Conservation (phyloP, 2,797 vertebrate species). For the Danio aesculapii region DNA sequence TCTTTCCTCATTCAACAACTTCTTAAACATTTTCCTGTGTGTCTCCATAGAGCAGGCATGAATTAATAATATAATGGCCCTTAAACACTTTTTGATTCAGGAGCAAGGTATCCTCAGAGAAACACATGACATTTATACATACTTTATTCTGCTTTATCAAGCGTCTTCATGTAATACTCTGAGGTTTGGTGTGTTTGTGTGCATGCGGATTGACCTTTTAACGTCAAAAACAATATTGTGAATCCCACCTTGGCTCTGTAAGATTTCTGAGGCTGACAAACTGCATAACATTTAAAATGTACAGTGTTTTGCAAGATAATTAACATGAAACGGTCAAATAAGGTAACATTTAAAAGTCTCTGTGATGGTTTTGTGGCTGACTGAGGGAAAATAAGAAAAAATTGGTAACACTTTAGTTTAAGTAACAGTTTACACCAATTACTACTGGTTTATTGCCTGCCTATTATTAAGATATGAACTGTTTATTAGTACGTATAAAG, state of each 20-base stretch:
- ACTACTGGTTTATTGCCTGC: too few species aligned
- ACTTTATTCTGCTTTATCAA: conserved; percentile 40
- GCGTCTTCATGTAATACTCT: conserved; percentile 13
- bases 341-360: background rate
- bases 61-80: conserved; percentile 30
- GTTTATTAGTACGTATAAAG: too few species aligned
- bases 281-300: background rate
- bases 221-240: conserved; percentile 15
- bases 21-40: conserved; percentile 9
- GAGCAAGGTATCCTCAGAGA: conserved; percentile 22
- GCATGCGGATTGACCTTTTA: conserved; percentile 37
- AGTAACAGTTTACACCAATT: too few species aligned
- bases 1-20: background rate
- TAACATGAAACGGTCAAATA: background rate
- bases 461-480: too few species aligned
- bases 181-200: conserved; percentile 19
- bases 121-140: conserved; percentile 42
- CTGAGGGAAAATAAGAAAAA: background rate
- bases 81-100: conserved; percentile 4
- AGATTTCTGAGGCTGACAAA: conserved; percentile 1
- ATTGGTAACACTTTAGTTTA: too few species aligned
- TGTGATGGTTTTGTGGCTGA: background rate
- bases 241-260: background rate
- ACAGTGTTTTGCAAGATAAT: background rate
- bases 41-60: conserved; percentile 10